Conservation (phyloP, 2,797 vertebrate species). For the Meriones psammophilus region DNA sequence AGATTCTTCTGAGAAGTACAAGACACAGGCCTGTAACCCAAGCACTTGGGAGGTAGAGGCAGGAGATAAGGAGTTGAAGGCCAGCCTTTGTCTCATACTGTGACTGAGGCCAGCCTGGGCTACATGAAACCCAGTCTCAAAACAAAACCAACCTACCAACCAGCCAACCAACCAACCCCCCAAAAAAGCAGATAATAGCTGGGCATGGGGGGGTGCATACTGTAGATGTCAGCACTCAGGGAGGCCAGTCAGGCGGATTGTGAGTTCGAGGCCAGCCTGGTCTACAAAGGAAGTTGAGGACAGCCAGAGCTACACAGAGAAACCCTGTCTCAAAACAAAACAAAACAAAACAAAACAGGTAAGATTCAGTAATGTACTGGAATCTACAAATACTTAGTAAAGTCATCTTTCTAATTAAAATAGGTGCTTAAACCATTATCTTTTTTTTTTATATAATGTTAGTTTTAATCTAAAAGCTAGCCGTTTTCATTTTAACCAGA, state of each 20-base stretch:
- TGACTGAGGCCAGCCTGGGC: not conserved
- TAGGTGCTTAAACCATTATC: not conserved
- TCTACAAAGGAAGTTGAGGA: too few species aligned
- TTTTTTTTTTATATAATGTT: not conserved
- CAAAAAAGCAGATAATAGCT: too few species aligned
- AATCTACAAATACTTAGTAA: not conserved
- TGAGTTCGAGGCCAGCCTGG: too few species aligned
- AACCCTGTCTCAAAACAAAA: not conserved
- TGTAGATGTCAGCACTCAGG: too few species aligned
- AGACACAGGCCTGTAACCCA: not conserved
- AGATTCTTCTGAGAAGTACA: not conserved
- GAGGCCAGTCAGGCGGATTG: too few species aligned
- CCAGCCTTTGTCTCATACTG: not conserved
- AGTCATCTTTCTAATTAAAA: not conserved
- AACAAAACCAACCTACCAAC: not conserved
- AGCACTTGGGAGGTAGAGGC: not conserved
- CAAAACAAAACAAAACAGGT: not conserved
- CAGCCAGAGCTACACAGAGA: too few species aligned
- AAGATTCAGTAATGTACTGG: not conserved
- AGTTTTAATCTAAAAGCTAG: conserved; percentile 29
- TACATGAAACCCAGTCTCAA: not conserved
- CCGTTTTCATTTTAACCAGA: conserved; percentile 35
- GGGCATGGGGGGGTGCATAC: too few species aligned
- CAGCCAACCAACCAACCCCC: too few species aligned
- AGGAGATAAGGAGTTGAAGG: not conserved